These are phyloP conservation scores for Oreohelix idahoensis DNA, from an alignment of 1,140 invertebrate genomes.

Conservation along the genomic window DNA sequence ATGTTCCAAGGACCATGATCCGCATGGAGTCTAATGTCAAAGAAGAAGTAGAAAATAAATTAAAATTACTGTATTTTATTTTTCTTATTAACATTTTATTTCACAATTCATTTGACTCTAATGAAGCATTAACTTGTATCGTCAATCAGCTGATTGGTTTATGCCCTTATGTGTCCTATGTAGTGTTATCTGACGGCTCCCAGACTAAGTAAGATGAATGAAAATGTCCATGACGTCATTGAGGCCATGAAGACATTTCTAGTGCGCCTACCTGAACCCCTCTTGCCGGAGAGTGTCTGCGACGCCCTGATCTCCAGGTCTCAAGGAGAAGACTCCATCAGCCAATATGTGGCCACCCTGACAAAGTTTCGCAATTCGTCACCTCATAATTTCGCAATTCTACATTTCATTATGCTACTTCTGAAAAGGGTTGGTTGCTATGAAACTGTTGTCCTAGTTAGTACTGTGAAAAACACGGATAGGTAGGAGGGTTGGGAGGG, in stretches of 20 bases:
- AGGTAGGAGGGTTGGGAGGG: too few relatives aligned
- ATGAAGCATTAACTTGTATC: too few relatives aligned
- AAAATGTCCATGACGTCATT: conserved; percentile 22
- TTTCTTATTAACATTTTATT: too few relatives aligned
- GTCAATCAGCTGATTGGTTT: too few relatives aligned
- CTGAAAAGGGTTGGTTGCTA: background rate
- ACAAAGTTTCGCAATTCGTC: background rate
- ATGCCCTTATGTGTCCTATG: background rate
- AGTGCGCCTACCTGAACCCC: conserved; percentile 18
- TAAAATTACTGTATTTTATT: too few relatives aligned
- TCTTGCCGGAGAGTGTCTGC: conserved; percentile 29
- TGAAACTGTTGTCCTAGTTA: too few relatives aligned
- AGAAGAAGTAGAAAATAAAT: too few relatives aligned
- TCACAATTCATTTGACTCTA: too few relatives aligned
- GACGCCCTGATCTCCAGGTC: conserved; percentile 6
- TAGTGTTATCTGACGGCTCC: background rate
- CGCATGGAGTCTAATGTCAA: too few relatives aligned
- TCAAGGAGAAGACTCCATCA: background rate
- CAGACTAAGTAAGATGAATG: background rate
- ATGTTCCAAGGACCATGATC: too few relatives aligned
- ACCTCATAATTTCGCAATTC: conserved; percentile 17
- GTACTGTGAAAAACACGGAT: too few relatives aligned
- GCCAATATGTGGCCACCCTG: background rate
- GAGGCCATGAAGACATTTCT: conserved; percentile 29
- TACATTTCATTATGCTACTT: conserved; percentile 20